Base-by-base conservation (phyloP, 2,888 invertebrate species). In the Parascotia fuliginaria region DNA sequence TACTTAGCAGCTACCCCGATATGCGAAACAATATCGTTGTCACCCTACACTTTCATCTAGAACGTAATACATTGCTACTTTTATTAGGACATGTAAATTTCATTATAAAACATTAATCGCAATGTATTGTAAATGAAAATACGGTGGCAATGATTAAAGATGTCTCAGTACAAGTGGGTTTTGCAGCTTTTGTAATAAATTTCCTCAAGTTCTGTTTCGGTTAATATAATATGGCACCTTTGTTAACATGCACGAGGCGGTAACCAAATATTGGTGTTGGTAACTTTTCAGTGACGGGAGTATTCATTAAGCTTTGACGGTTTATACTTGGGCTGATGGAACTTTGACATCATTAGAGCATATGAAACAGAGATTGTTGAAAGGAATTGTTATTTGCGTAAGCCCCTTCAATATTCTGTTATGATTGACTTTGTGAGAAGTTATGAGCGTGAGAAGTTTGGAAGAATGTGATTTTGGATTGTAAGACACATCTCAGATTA, bases 181-280 rank as follows among this genome's bases (percentile, higher is more conserved):
- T 77, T 65, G 62, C 65, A 77, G 80, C 75, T 77, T 79, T 74
- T 69, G 79, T 80, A 78, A 83, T 85, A 84, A 83, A 83, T 84
- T 83, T 74, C 75, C 61, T 51, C 72, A 77, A 83, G 81, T 84
- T 78, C 74, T 74, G 80, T 78, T 79, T 77, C 68, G 77, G 80
- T 83, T 83, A 82, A 83, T 85, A 83, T 82, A 82, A 83, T 81
- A 81, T 80, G 82, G 77, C 83, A 83, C 77, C 74, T 83, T 77
- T 83, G 84, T 82, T 83, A 83, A 84, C 80, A 77, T 73, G 80
- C 74, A 60, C 70, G 68, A 53, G 45, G 55, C 67, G 70, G 77
- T 77, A 79, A 76, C 78, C 84, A 85, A 85, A 85, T 85, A 85
- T 84, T 83, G 75, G 81, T 81, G 83, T 81, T 76, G 61, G 69